Evolutionary conservation across 2,888 invertebrate genomes (phyloP).

Genomic region (Junonia oenone): DNA sequence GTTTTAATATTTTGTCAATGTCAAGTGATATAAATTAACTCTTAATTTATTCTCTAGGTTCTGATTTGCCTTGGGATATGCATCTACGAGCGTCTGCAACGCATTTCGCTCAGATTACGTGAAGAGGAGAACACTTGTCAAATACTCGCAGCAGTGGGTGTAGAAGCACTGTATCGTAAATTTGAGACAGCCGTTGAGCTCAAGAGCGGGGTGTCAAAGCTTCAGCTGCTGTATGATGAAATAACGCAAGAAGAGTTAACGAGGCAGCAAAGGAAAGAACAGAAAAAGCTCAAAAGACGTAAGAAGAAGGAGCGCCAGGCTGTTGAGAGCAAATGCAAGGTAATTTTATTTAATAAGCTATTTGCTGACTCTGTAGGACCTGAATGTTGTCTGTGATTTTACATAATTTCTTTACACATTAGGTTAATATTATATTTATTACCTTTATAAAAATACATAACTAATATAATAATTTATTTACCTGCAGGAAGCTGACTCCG

Average conservation of each 20-base stretch:
- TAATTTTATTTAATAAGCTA: conserved; percentile 23
- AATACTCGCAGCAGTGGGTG: conserved; percentile 92
- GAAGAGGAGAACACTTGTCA: conserved; percentile 97
- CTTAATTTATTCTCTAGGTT: conserved; percentile 71
- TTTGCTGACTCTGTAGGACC: neutral
- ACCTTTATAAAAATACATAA: no score
- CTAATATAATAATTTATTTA: no score
- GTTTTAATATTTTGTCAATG: neutral
- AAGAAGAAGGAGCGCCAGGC: conserved; percentile 84
- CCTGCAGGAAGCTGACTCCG: conserved; percentile 64
- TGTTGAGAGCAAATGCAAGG: conserved; percentile 68
- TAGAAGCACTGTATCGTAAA: conserved; percentile 92
- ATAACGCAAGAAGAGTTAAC: conserved; percentile 91
- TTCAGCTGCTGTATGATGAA: conserved; percentile 93
- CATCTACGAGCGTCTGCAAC: conserved; percentile 93
- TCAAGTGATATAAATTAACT: no score
- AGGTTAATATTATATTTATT: no score
- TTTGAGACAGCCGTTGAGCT: conserved; percentile 94
- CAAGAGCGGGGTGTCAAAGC: conserved; percentile 92
- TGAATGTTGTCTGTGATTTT: neutral
- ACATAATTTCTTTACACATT: no score
- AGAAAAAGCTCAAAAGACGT: conserved; percentile 87
- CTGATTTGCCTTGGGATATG: conserved; percentile 96
- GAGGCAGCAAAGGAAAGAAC: conserved; percentile 91
- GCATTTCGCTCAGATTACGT: conserved; percentile 90